Evolutionary conservation across 2,888 invertebrate genomes (phyloP).

Genomic region (Melipona beecheii): DNA sequence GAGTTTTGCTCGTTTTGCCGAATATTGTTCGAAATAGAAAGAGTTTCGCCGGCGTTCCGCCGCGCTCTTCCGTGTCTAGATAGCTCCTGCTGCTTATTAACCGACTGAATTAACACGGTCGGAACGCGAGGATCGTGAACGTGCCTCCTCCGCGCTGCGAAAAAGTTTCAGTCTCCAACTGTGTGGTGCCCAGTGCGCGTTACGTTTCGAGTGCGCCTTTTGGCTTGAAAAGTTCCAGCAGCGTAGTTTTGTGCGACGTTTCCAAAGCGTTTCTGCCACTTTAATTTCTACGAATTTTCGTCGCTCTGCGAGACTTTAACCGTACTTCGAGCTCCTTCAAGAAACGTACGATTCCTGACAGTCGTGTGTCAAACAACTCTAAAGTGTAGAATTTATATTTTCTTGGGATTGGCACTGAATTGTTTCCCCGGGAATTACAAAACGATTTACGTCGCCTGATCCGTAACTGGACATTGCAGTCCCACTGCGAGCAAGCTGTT

Average conservation of each 20-base stretch:
- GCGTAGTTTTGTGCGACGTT: neutral
- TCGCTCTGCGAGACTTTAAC: too few species aligned
- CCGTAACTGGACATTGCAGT: too few species aligned
- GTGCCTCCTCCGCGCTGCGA: too few species aligned
- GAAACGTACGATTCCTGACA: too few species aligned
- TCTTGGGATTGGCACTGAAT: too few species aligned
- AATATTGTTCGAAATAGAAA: slow-evolving; percentile 35
- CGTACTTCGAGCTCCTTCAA: too few species aligned
- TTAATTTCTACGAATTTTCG: too few species aligned
- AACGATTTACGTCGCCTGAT: too few species aligned
- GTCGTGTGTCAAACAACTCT: too few species aligned
- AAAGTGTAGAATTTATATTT: too few species aligned
- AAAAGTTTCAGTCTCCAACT: neutral
- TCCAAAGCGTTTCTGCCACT: neutral
- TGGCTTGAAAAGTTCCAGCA: neutral
- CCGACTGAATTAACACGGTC: slow-evolving; percentile 7
- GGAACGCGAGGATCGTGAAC: neutral
- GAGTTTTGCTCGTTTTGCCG: slow-evolving; percentile 29
- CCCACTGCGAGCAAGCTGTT: too few species aligned
- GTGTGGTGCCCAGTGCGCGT: neutral
- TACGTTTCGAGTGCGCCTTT: neutral
- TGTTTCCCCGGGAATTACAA: too few species aligned
- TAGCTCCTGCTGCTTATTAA: slow-evolving; percentile 8
- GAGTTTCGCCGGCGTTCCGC: neutral
- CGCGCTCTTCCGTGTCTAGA: neutral